Conservation (phyloP, 2,797 vertebrate species). For the Phylloscopus collybita region DNA sequence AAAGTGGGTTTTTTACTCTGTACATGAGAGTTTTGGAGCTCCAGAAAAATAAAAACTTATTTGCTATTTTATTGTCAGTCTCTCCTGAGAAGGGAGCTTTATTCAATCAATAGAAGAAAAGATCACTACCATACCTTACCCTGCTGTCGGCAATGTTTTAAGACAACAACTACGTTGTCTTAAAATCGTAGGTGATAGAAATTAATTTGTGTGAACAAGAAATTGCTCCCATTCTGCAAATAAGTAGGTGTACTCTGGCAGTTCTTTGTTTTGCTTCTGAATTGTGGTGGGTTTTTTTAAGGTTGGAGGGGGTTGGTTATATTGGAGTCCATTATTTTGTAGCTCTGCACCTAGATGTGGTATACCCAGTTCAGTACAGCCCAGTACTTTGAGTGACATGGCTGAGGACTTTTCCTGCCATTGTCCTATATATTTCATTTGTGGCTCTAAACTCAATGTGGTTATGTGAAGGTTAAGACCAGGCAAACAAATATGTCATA, state of each 20-base stretch:
- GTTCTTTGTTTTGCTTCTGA: not conserved
- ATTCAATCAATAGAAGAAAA: not conserved
- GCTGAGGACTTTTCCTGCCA: not conserved
- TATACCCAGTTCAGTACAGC: not conserved
- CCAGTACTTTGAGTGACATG: not conserved
- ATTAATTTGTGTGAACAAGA: not conserved
- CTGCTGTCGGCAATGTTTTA: not conserved
- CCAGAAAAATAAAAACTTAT: not conserved
- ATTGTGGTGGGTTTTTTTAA: not conserved
- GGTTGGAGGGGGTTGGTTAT: not conserved
- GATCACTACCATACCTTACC: not conserved
- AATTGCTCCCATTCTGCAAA: not conserved
- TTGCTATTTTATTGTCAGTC: not conserved
- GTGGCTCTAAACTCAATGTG: not conserved
- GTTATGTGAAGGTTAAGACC: not conserved
- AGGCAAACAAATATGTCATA: not conserved
- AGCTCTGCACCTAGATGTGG: not conserved
- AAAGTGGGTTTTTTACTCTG: not conserved
- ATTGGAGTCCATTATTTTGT: not conserved
- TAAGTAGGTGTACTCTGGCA: not conserved
- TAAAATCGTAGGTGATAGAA: not conserved
- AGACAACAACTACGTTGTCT: not conserved
- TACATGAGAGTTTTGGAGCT: not conserved
- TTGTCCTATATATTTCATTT: not conserved
- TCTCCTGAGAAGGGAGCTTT: not conserved